Percentiles rank a stretch among this genome's conserved stretches.
Conservation (phyloP, 2,888 invertebrate genomes). For the Standfussiana lucernea region DNA sequence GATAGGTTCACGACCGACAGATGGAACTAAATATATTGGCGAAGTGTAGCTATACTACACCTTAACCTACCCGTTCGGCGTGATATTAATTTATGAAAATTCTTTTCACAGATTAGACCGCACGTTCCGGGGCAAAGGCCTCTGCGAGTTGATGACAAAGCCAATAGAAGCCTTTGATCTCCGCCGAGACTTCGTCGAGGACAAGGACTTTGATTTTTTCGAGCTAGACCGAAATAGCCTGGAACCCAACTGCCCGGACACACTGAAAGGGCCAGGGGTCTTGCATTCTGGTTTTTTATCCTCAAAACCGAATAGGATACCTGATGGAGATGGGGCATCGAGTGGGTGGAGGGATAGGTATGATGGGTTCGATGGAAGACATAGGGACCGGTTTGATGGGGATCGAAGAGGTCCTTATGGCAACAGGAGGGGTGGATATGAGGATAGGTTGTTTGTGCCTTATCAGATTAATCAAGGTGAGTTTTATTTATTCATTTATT, state of each 20-base stretch:
- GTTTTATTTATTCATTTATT: too few species aligned
- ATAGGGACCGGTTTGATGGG: slow-evolving; percentile 72
- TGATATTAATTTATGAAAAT: neutral
- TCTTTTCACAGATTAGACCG: slow-evolving; percentile 91
- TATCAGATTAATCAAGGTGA: slow-evolving; percentile 88
- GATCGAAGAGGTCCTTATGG: slow-evolving; percentile 73
- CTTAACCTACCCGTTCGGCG: too few species aligned
- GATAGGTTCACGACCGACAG: too few species aligned
- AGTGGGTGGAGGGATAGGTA: slow-evolving; percentile 76
- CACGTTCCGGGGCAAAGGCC: slow-evolving; percentile 93
- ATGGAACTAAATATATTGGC: too few species aligned
- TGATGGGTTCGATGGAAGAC: slow-evolving; percentile 75
- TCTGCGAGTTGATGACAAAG: slow-evolving; percentile 94
- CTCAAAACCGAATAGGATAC: slow-evolving; percentile 79
- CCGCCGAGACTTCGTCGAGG: slow-evolving; percentile 91
- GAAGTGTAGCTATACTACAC: too few species aligned
- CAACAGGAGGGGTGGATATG: slow-evolving; percentile 75
- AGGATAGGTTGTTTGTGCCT: slow-evolving; percentile 88
- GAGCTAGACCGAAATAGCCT: slow-evolving; percentile 94
- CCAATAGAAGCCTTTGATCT: slow-evolving; percentile 93
- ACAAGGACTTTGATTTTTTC: slow-evolving; percentile 95
- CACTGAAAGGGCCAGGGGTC: slow-evolving; percentile 82
- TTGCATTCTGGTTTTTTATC: slow-evolving; percentile 87
- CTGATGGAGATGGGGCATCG: slow-evolving; percentile 49
- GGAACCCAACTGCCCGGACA: slow-evolving; percentile 91